Base-by-base conservation (phyloP, 2,888 invertebrate genomes). In the Agrotis ipsilon region DNA sequence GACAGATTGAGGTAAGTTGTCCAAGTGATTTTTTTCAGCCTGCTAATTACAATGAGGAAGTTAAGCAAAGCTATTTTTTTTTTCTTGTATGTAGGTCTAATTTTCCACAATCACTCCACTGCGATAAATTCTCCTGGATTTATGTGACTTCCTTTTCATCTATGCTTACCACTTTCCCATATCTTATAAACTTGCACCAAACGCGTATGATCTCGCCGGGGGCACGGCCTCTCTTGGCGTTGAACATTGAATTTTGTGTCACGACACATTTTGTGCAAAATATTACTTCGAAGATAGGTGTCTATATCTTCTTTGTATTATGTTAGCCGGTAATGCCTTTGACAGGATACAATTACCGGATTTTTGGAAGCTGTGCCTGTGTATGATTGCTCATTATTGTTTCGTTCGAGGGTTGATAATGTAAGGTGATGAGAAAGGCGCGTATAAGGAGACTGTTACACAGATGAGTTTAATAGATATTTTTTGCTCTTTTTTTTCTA, bases 181-280 rank as follows among this genome's bases (percentile, higher is more conserved):
- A 6, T 32, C 61, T 61, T 76, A 67, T 80, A 54, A 71, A 1
- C 89, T 88, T 78, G 84, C 81, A 82, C 86, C 80, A 72, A 72
- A 58, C 83, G 70, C 72, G 45, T 65, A 65, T 81, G 87, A 89
- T 90, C 88, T 83, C 80, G 83, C 88, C 84, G 80, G 81, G 88
- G 90, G 87, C 88, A 75, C 83, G 87, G 88, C 88, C 88, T 89
- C 86, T 89, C 84, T 32, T 64, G 77, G 71, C 85, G 75, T 68
- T 73, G 90, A 90, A 93, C 93, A 92, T 92, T 92, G 92, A 93
- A 92, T 92, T 90, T 90, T 87, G 87, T 92, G 87, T 88, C 85
- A 85, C 85, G 83, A 90, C 86, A 90, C 88, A 91, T 92, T 93
- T 90, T 86, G 86, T 84, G 84, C 83, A 90, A 77, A 89, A 89